phyloP scores from a whole-genome alignment of 1,140 invertebrate genomes.

The Cotesia chilonis region DNA sequence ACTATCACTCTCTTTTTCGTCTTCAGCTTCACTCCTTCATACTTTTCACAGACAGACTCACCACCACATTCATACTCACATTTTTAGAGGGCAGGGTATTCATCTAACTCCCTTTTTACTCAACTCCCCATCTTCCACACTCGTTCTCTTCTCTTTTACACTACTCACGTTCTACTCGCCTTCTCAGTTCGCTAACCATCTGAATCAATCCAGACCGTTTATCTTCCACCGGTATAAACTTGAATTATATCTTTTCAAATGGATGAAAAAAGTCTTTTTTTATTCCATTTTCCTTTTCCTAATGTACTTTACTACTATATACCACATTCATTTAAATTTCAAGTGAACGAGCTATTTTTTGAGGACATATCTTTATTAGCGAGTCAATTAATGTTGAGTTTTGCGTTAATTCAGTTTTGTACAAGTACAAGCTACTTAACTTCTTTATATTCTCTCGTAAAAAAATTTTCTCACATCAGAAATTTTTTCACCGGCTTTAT shows the following conservation, averaged over 20 bases:
- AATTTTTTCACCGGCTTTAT: too few species aligned
- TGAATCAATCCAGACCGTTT: constrained; percentile 32
- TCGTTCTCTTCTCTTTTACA: background rate
- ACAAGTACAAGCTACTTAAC: too few species aligned
- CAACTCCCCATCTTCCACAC: background rate
- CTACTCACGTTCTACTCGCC: constrained; percentile 21
- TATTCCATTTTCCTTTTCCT: too few species aligned
- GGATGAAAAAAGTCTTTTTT: constrained; percentile 8
- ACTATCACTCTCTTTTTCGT: constrained; percentile 2
- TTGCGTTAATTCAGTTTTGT: too few species aligned
- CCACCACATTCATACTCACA: background rate
- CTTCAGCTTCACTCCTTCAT: background rate
- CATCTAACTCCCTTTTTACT: background rate
- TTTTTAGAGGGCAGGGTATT: background rate
- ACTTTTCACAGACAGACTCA: background rate
- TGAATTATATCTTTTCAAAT: constrained; percentile 31
- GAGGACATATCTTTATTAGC: too few species aligned
- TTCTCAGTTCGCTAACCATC: constrained; percentile 14
- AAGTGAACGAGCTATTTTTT: background rate
- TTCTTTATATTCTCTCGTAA: too few species aligned
- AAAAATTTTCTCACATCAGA: too few species aligned
- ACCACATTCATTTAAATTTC: background rate
- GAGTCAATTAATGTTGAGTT: too few species aligned
- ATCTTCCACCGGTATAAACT: constrained; percentile 13
- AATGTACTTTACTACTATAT: constrained; percentile 1